Evolutionary conservation across 2,113 vertebrate genomes (phyloP).

Genomic region (Diphyllodes magnificus): DNA sequence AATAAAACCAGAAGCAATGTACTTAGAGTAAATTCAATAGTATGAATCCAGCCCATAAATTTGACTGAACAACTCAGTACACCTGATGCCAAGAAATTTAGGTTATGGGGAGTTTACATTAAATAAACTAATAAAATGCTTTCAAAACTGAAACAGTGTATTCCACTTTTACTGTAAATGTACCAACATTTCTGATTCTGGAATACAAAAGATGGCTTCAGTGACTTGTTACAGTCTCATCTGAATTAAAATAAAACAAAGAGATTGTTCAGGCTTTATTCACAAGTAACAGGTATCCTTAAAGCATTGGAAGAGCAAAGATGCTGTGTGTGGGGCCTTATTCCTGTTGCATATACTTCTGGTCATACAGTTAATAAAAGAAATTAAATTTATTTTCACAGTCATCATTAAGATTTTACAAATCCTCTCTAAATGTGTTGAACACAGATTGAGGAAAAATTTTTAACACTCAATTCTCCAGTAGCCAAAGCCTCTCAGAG

Average conservation of each 20-base stretch:
- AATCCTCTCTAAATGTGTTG: not conserved
- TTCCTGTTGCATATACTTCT: not conserved
- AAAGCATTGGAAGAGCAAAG: not conserved
- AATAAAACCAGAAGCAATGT: constrained; percentile 8
- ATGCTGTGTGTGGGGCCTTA: not conserved
- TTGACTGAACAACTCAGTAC: not conserved
- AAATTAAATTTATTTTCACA: not conserved
- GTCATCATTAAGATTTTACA: not conserved
- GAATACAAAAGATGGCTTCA: not conserved
- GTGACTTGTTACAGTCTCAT: not conserved
- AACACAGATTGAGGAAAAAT: not conserved
- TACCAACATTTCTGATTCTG: not conserved
- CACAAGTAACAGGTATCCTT: not conserved
- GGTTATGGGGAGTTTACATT: not conserved
- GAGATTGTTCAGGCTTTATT: not conserved
- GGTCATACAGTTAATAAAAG: not conserved
- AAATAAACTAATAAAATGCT: not conserved
- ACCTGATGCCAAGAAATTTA: not conserved
- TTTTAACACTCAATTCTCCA: not conserved
- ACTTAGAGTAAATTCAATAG: not conserved
- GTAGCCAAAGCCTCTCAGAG: not conserved
- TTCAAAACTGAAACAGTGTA: not conserved
- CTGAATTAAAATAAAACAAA: not conserved
- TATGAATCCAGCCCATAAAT: not conserved
- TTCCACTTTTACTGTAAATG: not conserved